Conservation (phyloP, 2,113 vertebrate species). For the Salvelinus alpinus region DNA sequence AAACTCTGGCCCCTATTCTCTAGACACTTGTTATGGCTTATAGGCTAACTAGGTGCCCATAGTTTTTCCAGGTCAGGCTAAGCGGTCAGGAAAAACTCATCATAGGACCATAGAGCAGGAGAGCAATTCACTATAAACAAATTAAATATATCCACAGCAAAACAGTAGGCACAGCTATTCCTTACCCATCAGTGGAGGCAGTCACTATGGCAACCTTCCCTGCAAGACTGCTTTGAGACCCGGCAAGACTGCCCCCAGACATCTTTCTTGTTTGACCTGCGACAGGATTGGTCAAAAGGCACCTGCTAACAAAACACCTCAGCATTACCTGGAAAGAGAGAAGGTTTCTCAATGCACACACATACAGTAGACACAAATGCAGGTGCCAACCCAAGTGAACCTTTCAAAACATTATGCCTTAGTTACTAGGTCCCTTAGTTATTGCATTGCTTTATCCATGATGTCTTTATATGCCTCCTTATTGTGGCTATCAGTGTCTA, state of each 20-base stretch:
- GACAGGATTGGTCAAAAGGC: constrained; percentile 51
- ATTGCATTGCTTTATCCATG: no score
- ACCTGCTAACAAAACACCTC: constrained; percentile 45
- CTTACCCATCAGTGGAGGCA: constrained; percentile 79
- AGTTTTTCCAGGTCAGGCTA: neutral
- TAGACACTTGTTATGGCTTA: no score
- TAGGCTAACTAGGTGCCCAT: no score
- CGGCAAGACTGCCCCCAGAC: constrained; percentile 71
- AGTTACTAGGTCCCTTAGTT: no score
- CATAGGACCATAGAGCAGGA: neutral
- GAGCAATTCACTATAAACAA: no score
- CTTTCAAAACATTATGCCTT: no score
- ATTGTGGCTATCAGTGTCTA: no score
- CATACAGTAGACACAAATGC: no score
- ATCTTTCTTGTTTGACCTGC: constrained; percentile 59
- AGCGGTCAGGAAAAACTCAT: neutral
- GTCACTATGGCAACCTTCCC: constrained; percentile 79
- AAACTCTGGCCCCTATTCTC: no score
- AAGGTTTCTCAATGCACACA: neutral
- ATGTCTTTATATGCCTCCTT: no score
- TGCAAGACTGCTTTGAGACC: constrained; percentile 67
- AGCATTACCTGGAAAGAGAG: constrained; percentile 65
- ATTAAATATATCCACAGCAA: no score
- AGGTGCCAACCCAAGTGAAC: no score
- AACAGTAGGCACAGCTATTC: neutral